Conservation (phyloP, 2,888 invertebrate species). For the Eueremaeus valkanovi region DNA sequence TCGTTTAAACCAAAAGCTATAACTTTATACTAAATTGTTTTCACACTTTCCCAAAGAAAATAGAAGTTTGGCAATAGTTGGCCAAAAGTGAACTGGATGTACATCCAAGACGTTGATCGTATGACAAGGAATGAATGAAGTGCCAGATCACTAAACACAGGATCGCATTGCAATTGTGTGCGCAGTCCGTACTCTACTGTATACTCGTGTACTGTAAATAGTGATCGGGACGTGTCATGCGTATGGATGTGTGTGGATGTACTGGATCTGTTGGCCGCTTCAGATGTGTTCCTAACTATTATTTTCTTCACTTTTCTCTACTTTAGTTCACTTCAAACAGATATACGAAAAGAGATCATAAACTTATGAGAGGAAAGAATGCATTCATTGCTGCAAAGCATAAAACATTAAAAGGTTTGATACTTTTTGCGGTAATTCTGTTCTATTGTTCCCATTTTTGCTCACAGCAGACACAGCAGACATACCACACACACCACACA, state of each 20-base stretch:
- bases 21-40: conserved; percentile 23
- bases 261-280: no score
- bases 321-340: not conserved
- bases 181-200: conserved; percentile 6
- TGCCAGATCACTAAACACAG: not conserved
- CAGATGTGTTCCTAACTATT: no score
- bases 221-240: conserved; percentile 10
- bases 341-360: no score
- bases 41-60: not conserved
- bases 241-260: not conserved
- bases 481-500: no score
- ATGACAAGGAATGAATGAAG: conserved; percentile 14
- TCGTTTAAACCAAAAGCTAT: conserved; percentile 18
- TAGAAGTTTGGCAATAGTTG: conserved; percentile 11
- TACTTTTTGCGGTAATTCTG: not conserved
- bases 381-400: no score
- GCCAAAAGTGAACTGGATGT: not conserved
- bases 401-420: no score
- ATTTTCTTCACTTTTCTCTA: conserved; percentile 17
- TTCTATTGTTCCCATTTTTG: no score
- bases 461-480: no score
- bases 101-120: conserved; percentile 10
- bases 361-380: not conserved
- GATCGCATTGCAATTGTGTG: conserved; percentile 13
- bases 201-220: not conserved